Evolutionary conservation across 2,113 vertebrate species (phyloP), one percentile per base, ranked within the genome.

Genomic region (Tringa solitaria): DNA sequence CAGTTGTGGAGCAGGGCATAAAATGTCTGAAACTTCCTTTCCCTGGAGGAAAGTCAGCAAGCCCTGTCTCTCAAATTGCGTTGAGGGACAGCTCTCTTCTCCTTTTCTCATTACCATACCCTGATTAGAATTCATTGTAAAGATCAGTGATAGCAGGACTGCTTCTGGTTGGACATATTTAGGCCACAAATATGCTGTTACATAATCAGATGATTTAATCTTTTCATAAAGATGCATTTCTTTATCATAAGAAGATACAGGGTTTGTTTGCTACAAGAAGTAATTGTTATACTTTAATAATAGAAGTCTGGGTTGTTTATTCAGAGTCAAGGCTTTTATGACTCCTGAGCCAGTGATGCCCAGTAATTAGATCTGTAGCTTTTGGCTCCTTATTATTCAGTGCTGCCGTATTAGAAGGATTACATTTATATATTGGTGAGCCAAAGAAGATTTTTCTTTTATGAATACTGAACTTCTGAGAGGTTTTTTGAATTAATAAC

Each of bases 371-470:
- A 94, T 93, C 83, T 96, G 43, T 51, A 77, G 89, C 79, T 88
- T 72, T 84, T 70, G 83, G 41, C 65, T 92, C 28, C 76, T 96
- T 69, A 70, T 95, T 95, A 95, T 91, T 88, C 60, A 85, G 67
- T 50, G 45, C 60, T 79, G 56, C 61, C 5, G 41, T 80, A 87
- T 93, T 64, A 94, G 63, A 75, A 84, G 80, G 69, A 94, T 95
- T 94, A 93, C 92, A 97, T 95, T 95, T 93, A 84, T 59, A 80
- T 61, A 70, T 82, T 57, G 89, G 65, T 70, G 75, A 94, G 84
- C 33, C 79, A 91, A 96, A 89, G 90, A 93, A 96, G 93, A 90
- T 90, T 94, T 94, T 93, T 65, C 84, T 95, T 97, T 96, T 91
- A 96, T 79, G 96, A 97, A 95, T 74, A 80, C 24, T 73, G 64